phyloP scores from a whole-genome alignment of 2,113 vertebrate genomes.

The Candoia aspera region DNA sequence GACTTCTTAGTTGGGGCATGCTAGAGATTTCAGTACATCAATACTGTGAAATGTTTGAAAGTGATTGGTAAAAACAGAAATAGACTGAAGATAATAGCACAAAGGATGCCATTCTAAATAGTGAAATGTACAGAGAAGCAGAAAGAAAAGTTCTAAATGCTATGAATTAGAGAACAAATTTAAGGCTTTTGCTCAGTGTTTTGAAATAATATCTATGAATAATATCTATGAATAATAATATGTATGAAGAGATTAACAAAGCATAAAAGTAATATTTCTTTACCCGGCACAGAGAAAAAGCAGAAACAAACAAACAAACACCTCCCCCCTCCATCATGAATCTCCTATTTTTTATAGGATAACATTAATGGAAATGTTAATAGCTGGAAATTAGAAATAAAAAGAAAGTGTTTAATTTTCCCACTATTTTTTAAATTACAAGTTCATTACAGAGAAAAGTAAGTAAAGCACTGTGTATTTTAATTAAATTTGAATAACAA shows the following conservation, averaged over 20 bases:
- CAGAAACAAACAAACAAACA: not conserved
- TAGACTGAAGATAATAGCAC: fast-evolving
- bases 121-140: not conserved
- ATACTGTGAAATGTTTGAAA: not conserved
- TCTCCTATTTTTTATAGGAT: constrained; percentile 7
- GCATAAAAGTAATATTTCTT: constrained; percentile 8
- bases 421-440: not conserved
- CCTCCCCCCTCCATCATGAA: not conserved
- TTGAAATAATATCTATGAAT: constrained; percentile 21
- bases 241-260: not conserved
- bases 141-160: not conserved
- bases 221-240: not conserved
- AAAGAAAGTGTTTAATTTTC: constrained; percentile 1
- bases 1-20: not conserved
- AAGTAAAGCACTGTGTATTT: constrained; percentile 44
- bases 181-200: not conserved
- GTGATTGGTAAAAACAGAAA: constrained; percentile 11
- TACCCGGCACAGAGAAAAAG: not conserved
- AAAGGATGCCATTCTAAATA: not conserved
- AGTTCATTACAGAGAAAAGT: constrained; percentile 26
- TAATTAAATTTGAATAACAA: too few relatives aligned
- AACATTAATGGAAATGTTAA: constrained; percentile 13
- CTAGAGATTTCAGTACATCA: not conserved
- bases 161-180: constrained; percentile 5
- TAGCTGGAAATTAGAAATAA: constrained; percentile 3